phyloP scores from a whole-genome alignment of 2,888 invertebrate genomes.

The Piscicola geometra region DNA sequence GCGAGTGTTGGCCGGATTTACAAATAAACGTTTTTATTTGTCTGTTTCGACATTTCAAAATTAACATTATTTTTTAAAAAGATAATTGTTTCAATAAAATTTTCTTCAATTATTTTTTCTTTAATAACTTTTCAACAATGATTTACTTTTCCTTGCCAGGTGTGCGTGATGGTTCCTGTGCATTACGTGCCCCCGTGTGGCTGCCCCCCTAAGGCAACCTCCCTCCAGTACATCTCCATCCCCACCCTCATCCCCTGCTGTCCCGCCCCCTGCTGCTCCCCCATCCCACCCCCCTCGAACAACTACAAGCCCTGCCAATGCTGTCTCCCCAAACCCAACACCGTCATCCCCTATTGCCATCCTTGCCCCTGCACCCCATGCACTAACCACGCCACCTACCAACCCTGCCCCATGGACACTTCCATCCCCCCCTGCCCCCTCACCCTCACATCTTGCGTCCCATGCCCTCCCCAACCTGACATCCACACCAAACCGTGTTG shows the following conservation, averaged over 20 bases:
- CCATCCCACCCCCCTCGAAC: constrained; percentile 6
- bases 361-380: background rate
- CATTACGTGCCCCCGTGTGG: constrained; percentile 29
- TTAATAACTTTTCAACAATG: no score
- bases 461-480: background rate
- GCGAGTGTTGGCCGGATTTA: no score
- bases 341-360: constrained; percentile 20
- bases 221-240: constrained; percentile 27
- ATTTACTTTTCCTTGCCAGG: no score
- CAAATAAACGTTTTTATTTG: no score
- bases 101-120: no score
- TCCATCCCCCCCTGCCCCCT: no score
- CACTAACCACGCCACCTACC: background rate
- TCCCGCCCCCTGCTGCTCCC: constrained; percentile 30
- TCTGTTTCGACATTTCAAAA: no score
- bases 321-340: constrained; percentile 9
- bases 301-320: constrained; percentile 14
- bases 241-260: constrained; percentile 27
- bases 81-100: no score
- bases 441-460: background rate
- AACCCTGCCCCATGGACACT: background rate
- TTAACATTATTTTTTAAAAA: no score
- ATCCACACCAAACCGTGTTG: no score
- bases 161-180: constrained; percentile 26
- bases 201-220: background rate